phyloP scores from a whole-genome alignment of 2,797 vertebrate species.

The Xerus rutilus region DNA sequence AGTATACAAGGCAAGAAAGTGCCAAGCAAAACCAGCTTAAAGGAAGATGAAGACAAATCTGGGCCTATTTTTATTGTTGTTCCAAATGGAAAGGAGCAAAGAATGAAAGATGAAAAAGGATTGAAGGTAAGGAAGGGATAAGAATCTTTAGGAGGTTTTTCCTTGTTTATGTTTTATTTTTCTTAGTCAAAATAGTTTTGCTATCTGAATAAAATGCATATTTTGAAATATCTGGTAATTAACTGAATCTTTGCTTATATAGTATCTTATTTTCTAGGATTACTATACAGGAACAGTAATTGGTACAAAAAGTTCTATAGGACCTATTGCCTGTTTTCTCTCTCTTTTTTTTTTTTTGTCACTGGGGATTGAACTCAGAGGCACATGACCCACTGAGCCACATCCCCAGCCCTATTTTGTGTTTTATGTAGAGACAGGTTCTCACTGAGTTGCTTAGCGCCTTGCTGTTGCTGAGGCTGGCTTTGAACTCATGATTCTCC shows the following conservation, averaged over 20 bases:
- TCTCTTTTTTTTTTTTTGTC: no score
- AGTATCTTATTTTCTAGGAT: slow-evolving; percentile 8
- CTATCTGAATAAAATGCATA: slow-evolving; percentile 41
- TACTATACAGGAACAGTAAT: background rate
- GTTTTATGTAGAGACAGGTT: no score
- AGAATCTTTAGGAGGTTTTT: slow-evolving; percentile 11
- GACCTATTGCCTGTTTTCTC: background rate
- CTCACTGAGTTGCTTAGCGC: no score
- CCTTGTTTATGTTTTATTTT: background rate
- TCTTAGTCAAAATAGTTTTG: slow-evolving; percentile 50
- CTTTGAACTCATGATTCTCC: no score
- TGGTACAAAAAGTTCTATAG: slow-evolving; percentile 15
- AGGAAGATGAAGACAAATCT: slow-evolving; percentile 96
- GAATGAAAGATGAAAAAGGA: slow-evolving; percentile 97
- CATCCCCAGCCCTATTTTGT: no score
- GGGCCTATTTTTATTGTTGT: slow-evolving; percentile 96
- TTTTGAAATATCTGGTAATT: slow-evolving; percentile 38
- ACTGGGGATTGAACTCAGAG: no score
- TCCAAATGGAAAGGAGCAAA: slow-evolving; percentile 97
- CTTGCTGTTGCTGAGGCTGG: no score
- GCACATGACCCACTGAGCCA: no score
- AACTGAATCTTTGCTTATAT: slow-evolving; percentile 46
- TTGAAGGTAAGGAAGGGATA: slow-evolving; percentile 92
- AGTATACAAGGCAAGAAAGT: slow-evolving; percentile 93
- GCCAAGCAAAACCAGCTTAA: slow-evolving; percentile 90